Percentiles rank a stretch among this genome's conserved stretches.
These are phyloP conservation scores for Hyaena hyaena DNA, from an alignment of 2,113 vertebrate genomes.

Conservation along the genomic window DNA sequence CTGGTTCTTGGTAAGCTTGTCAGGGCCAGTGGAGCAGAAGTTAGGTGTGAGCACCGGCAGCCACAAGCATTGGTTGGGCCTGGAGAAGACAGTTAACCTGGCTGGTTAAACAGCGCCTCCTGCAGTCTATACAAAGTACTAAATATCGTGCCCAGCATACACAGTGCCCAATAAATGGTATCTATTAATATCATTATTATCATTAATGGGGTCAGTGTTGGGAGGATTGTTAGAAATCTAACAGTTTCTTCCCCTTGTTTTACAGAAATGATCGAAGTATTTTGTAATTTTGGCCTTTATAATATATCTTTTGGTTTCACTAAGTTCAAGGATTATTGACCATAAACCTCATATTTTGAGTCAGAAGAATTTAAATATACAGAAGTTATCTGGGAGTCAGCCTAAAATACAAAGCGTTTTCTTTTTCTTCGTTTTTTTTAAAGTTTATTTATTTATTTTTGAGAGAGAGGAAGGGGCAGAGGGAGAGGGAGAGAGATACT, in stretches of 20 bases:
- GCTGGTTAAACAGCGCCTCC: neutral
- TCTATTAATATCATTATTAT: neutral
- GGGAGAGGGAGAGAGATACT: no score
- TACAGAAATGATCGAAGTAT: neutral
- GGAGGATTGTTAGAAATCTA: neutral
- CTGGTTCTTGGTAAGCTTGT: neutral
- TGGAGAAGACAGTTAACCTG: neutral
- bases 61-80: neutral
- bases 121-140: neutral
- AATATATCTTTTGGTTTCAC: neutral
- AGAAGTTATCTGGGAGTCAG: neutral
- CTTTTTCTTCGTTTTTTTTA: no score
- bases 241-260: neutral
- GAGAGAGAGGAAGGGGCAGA: no score
- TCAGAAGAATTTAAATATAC: neutral
- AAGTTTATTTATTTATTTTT: no score
- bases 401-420: neutral
- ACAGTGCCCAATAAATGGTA: neutral
- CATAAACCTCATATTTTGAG: neutral
- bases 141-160: neutral
- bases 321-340: neutral
- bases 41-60: fast-evolving
- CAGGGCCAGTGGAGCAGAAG: neutral
- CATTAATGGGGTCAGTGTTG: neutral
- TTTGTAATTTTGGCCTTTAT: neutral